Evolutionary conservation across 2,888 invertebrate genomes (phyloP), one percentile per base, ranked within the genome.

Genomic region (Eupithecia subfuscata): DNA sequence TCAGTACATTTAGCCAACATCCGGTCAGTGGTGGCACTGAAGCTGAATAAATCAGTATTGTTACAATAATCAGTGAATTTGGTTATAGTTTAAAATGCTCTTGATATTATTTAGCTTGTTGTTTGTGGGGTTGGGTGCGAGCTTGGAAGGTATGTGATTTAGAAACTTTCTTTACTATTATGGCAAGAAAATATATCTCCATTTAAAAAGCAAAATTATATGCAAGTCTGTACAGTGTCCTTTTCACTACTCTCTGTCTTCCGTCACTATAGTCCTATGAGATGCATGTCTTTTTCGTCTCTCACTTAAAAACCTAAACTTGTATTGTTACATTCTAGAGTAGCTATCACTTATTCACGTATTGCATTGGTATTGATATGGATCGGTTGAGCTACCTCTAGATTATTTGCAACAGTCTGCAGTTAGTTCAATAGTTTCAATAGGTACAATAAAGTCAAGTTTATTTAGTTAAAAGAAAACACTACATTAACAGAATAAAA

Each of bases 1-100:
- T 73, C 75, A 76, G 75, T 75, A 71, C 71, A 75, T 82, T 81
- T 81, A 81, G 43, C 60, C 70, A 77, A 81, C 85, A 82, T 88
- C 88, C 89, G 83, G 78, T 72, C 78, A 78, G 78, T 77, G 14
- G 70, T 25, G 43, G 74, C 74, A 73, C 16, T 69, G 75, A 79
- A 78, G 81, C 82, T 78, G 81, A 83, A 84, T 78, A 71, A 78
- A 79, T 80, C 81, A 81, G 70, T 74, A 63, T 73, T 16, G 64
- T 43, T 45, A 63, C 30, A 63, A 37, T 69, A 5, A 56, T 25
- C 25, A 12, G 43, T 67, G 43, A 7, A 52, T 68, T 69, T 60
- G 60, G 60, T 60, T 60, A 60, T 11, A 25, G 22, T 60, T 14
- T 60, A 60, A 25, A 60, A 60, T 86, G 85, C 74, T 87, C 30